These are phyloP conservation scores for Jaculus jaculus DNA, from an alignment of 2,113 vertebrate genomes.

Conservation along the genomic window DNA sequence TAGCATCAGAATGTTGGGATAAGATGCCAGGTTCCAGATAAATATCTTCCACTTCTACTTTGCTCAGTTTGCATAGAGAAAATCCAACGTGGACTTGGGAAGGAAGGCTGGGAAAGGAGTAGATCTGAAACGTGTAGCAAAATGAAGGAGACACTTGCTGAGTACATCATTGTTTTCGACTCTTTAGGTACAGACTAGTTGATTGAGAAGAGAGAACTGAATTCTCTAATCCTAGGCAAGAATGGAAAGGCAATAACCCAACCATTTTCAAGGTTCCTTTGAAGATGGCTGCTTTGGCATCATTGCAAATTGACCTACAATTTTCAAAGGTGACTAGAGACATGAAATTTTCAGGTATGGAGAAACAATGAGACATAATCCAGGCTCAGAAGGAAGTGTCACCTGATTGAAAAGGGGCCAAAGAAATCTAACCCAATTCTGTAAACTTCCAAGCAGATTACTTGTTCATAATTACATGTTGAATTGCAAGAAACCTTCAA, in stretches of 20 bases:
- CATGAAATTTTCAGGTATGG: slow-evolving; percentile 56
- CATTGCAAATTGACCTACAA: slow-evolving; percentile 63
- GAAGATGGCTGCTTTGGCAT: slow-evolving; percentile 25
- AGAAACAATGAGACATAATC: slow-evolving; percentile 53
- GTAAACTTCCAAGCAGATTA: slow-evolving; percentile 35
- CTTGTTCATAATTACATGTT: slow-evolving; percentile 49
- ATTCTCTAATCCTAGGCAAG: not conserved
- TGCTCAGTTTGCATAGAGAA: not conserved
- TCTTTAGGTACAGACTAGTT: slow-evolving; percentile 6
- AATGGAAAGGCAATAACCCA: slow-evolving; percentile 35
- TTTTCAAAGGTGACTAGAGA: slow-evolving; percentile 69
- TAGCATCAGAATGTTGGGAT: not conserved
- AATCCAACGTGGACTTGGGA: not conserved
- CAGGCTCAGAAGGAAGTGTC: slow-evolving; percentile 56
- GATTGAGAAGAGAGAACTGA: slow-evolving; percentile 40
- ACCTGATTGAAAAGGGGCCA: slow-evolving; percentile 59
- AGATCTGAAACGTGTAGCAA: not conserved
- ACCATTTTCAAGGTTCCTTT: not conserved
- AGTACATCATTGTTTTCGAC: slow-evolving; percentile 34
- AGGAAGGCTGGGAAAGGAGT: slow-evolving; percentile 6
- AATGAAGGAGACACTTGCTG: slow-evolving; percentile 33
- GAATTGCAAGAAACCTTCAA: not conserved
- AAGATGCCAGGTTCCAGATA: not conserved
- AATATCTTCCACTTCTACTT: not conserved
- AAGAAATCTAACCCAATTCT: slow-evolving; percentile 52